Evolutionary conservation across 1,140 invertebrate genomes (phyloP).

Genomic region (Melanaphis sacchari): DNA sequence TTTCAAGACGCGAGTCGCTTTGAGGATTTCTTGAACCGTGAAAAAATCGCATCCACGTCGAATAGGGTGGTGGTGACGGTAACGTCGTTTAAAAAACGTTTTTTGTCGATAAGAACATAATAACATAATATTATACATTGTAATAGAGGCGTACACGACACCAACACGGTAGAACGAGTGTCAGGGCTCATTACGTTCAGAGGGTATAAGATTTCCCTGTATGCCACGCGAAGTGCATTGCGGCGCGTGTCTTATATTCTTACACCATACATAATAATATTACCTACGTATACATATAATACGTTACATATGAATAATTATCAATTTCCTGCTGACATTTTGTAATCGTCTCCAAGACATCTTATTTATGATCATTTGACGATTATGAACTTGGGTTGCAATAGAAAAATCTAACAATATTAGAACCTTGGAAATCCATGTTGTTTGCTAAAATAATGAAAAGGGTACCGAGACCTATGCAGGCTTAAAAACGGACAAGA

Average conservation of each 20-base stretch:
- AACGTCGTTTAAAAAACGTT: not conserved
- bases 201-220: conserved; percentile 1
- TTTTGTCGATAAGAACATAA: not conserved
- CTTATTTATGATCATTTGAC: too few relatives aligned
- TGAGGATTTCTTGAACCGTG: not conserved
- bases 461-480: too few relatives aligned
- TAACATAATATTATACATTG: not conserved
- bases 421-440: too few relatives aligned
- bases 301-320: too few relatives aligned
- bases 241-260: not conserved
- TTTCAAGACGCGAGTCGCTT: not conserved
- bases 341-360: too few relatives aligned
- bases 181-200: conserved; percentile 19
- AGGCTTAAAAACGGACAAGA: too few relatives aligned
- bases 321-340: too few relatives aligned
- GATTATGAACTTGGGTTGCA: too few relatives aligned
- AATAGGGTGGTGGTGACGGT: not conserved
- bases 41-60: not conserved
- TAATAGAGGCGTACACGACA: conserved; percentile 15
- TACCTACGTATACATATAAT: too few relatives aligned
- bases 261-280: not conserved
- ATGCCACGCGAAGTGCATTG: not conserved
- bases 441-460: too few relatives aligned
- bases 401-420: too few relatives aligned
- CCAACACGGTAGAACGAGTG: not conserved